Evolutionary conservation across 1,140 invertebrate genomes (phyloP).

Genomic region (Penaeus vannamei): DNA sequence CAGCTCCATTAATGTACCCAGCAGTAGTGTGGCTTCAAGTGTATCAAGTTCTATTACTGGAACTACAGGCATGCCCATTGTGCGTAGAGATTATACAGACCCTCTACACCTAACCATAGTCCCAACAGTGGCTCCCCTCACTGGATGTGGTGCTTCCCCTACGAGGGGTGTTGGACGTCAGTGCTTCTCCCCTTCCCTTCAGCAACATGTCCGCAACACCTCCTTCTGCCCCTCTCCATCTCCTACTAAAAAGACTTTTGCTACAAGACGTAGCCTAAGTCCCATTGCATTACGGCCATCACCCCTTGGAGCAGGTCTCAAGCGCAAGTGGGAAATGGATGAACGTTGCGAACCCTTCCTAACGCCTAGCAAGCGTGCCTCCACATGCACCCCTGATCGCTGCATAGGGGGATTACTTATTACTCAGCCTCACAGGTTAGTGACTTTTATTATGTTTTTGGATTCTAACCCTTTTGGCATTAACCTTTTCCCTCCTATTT

Average conservation of each 20-base stretch:
- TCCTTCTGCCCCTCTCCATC: slow-evolving; percentile 82
- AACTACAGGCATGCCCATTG: not conserved
- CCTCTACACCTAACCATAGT: slow-evolving; percentile 84
- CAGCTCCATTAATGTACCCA: slow-evolving; percentile 18
- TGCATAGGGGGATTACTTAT: slow-evolving; percentile 63
- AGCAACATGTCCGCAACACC: slow-evolving; percentile 74
- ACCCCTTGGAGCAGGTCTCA: slow-evolving; percentile 79
- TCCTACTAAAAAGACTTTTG: slow-evolving; percentile 84
- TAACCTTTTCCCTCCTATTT: not conserved
- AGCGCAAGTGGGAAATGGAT: slow-evolving; percentile 85
- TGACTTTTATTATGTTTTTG: not conserved
- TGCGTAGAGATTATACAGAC: slow-evolving; percentile 72
- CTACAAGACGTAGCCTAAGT: slow-evolving; percentile 83
- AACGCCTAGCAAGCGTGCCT: slow-evolving; percentile 64
- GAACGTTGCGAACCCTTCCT: slow-evolving; percentile 69
- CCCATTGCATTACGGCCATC: slow-evolving; percentile 86
- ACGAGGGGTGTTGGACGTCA: slow-evolving; percentile 74
- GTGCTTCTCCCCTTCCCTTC: slow-evolving; percentile 79
- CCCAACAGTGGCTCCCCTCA: slow-evolving; percentile 79
- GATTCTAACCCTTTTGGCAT: not conserved
- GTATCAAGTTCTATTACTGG: slow-evolving; percentile 13
- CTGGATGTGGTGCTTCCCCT: slow-evolving; percentile 71
- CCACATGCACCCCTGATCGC: slow-evolving; percentile 56
- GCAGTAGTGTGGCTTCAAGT: slow-evolving; percentile 29
- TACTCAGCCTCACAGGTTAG: slow-evolving; percentile 65